Conservation (phyloP, 1,140 invertebrate genomes). For the Potamilus streckersoni region DNA sequence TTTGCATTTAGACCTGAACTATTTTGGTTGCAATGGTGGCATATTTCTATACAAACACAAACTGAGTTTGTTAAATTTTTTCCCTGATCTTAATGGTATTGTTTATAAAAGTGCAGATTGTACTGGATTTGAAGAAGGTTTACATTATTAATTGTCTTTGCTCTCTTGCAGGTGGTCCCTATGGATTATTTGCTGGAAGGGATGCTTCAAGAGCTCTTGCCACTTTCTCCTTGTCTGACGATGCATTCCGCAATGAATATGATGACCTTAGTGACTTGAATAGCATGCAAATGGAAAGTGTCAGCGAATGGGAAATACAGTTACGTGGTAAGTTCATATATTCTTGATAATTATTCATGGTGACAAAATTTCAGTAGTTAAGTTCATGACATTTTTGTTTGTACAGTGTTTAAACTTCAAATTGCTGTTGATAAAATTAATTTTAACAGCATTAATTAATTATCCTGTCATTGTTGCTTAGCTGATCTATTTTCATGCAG, state of each 20-base stretch:
- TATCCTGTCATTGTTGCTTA: too few species aligned
- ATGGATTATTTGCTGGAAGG: constrained; percentile 92
- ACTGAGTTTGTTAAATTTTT: background rate
- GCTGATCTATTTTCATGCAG: too few species aligned
- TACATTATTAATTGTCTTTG: constrained; percentile 13
- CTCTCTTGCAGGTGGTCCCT: constrained; percentile 83
- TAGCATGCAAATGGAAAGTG: constrained; percentile 76
- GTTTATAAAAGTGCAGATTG: background rate
- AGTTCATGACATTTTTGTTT: too few species aligned
- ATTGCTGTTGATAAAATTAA: too few species aligned
- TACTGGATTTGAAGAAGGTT: background rate
- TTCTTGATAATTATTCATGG: background rate
- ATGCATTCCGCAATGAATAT: constrained; percentile 82
- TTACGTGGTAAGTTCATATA: constrained; percentile 82
- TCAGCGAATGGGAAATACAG: constrained; percentile 96
- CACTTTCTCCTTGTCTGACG: constrained; percentile 85
- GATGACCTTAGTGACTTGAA: constrained; percentile 96
- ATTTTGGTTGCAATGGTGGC: too few species aligned
- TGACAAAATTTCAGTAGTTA: too few species aligned
- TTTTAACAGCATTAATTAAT: too few species aligned
- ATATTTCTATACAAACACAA: too few species aligned
- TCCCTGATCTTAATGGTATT: background rate
- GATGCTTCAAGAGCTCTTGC: constrained; percentile 95
- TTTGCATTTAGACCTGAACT: too few species aligned
- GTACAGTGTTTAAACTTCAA: too few species aligned